Evolutionary conservation across 2,113 vertebrate genomes (phyloP), one percentile per base, ranked within the genome.

Genomic region (Hyaena hyaena): DNA sequence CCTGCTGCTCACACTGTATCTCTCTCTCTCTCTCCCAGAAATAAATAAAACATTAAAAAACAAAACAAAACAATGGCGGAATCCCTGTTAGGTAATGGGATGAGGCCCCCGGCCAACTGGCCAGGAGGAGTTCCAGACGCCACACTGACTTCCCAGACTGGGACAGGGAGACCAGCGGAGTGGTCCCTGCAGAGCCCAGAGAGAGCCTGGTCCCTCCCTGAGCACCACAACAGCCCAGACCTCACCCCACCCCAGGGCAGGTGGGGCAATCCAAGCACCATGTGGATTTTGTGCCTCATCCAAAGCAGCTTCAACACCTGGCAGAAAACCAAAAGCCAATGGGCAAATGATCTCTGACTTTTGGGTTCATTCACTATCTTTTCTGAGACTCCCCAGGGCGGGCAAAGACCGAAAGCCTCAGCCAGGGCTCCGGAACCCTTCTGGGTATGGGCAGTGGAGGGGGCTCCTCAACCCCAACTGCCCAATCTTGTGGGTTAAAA

Each of bases 101-200:
- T 11, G 12, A 35, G 89, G 35, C 23, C 39, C 63, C 7, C 2
- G 53, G 39, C 31, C 39, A 14, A 55, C 23, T 1, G 48, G 80
- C 68, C 31, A 35, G 69, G 31, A 55, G 5, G 55, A 4, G 45
- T 35, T 65, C 39, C 6, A 12, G 66, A 33, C 83, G 9, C 31
- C 9, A 45, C 4, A 4, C 63, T 11, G 21, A 26, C 58, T 68
- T 35, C 19, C 45, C 53, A 31, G 21, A 31, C 24, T 33, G n/a
- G 50, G 66, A 88, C 35, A 1, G 10, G 7, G 28, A 87, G 15
- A 23, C 9, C 2, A 28, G 10, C 74, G 74, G 5, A 12, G 19
- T 31, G 1, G 28, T 23, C 26, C 28, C 14, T 35, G 7, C 0
- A 0, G 35, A 79, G 33, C 21, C 79, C 55, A 17, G 1, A 5